Percentiles rank a stretch among this genome's conserved stretches.
Conservation (phyloP, 1,140 invertebrate genomes). For the Contarinia nasturtii region DNA sequence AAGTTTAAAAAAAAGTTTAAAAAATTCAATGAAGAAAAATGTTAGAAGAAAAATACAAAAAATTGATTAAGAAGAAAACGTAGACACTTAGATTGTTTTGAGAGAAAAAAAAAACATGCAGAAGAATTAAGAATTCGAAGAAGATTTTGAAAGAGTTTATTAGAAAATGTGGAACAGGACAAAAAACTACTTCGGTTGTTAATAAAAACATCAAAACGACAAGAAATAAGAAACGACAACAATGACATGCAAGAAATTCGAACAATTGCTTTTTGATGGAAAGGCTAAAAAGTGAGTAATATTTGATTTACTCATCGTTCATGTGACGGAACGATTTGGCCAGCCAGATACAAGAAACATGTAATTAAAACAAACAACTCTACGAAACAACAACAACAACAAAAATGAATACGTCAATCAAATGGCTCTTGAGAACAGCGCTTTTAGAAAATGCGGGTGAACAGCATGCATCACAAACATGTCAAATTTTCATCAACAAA, state of each 20-base stretch:
- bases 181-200: background rate
- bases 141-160: background rate
- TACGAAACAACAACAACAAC: background rate
- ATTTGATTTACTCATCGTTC: background rate
- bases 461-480: too few species aligned
- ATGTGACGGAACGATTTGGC: background rate
- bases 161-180: background rate
- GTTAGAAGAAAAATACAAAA: too few species aligned
- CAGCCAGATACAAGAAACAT: background rate
- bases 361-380: background rate
- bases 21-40: too few species aligned
- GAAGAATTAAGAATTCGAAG: background rate
- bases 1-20: too few species aligned
- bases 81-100: too few species aligned
- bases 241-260: background rate
- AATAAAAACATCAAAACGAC: background rate
- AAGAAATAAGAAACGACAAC: background rate
- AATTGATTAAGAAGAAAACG: too few species aligned
- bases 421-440: too few species aligned
- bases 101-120: too few species aligned
- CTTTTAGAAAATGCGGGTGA: too few species aligned
- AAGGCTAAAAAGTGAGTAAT: background rate
- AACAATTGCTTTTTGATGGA: too few species aligned
- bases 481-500: too few species aligned
- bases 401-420: too few species aligned